A percentile compares a stretch with the other conserved stretches of the same genome.
phyloP scores from a whole-genome alignment of 2,888 invertebrate genomes.

The Dilophus febrilis region DNA sequence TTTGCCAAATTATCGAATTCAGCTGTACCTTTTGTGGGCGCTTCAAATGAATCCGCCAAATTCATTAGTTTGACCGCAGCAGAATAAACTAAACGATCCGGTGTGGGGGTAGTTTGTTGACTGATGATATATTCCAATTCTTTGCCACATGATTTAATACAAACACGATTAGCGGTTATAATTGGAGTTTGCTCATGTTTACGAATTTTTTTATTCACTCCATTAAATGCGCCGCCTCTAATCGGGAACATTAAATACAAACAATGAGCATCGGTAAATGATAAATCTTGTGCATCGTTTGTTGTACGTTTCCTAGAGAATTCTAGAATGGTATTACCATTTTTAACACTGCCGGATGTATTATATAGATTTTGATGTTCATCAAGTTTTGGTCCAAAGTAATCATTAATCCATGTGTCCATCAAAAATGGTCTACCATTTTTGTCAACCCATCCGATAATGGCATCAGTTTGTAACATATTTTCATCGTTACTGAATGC shows the following conservation, averaged over 20 bases:
- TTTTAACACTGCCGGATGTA: constrained; percentile 47
- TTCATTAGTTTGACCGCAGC: constrained; percentile 57
- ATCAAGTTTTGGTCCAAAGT: constrained; percentile 57
- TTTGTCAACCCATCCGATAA: constrained; percentile 77
- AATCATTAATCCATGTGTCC: constrained; percentile 77
- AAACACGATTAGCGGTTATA: constrained; percentile 57
- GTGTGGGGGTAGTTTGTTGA: constrained; percentile 34
- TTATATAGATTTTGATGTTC: constrained; percentile 54
- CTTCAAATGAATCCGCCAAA: constrained; percentile 57
- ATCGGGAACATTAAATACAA: constrained; percentile 77
- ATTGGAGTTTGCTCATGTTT: constrained; percentile 60
- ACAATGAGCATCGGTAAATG: constrained; percentile 67
- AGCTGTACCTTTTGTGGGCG: constrained; percentile 51
- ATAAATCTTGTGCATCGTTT: constrained; percentile 55
- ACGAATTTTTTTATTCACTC: constrained; percentile 68
- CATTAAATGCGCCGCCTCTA: constrained; percentile 64
- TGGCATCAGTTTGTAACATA: constrained; percentile 79
- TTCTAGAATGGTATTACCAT: constrained; percentile 60
- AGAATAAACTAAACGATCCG: constrained; percentile 50
- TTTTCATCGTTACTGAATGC: constrained; percentile 69
- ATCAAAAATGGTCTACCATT: constrained; percentile 64
- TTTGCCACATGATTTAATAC: constrained; percentile 66
- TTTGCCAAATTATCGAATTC: constrained; percentile 57
- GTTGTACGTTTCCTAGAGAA: constrained; percentile 64
- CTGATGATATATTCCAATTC: constrained; percentile 24